Base-by-base conservation (phyloP, 1,140 invertebrate genomes). In the Drosophila lacertosa region DNA sequence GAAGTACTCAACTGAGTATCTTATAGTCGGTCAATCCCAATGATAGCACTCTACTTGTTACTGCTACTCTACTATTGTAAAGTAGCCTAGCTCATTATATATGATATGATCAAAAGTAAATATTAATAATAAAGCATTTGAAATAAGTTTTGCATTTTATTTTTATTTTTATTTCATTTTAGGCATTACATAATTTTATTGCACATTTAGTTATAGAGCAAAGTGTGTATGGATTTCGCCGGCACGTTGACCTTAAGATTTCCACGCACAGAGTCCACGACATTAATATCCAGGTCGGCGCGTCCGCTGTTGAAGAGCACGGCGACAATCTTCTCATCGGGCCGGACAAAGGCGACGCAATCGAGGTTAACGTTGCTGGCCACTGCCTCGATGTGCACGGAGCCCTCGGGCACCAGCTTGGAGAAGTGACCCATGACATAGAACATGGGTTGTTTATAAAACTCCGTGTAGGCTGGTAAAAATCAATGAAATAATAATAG, bases 361-460 rank as follows among this genome's bases (percentile, higher is more conserved):
- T 89, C 68, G 35, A 91, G 59, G 42, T 84, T 82, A 7, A 80
- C 51, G 22, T 81, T 86, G 13, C 75, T 79, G 32, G 71, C 60
- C 4, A 79, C 32, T 1, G 89, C 91, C 24, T 89, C 65, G 7
- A 94, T 91, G 1, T 93, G 92, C 1, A 90, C 51, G 0, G 96
- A 96, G 29, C 93, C 94, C 64, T 93, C 92, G 1, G 94, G 93
- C 18, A 97, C 92, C 76, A 97, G 96, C 92, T 96, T 97, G 18
- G 96, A 96, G 76, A 98, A 97, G 91, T 98, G 97, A 0, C 95
- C 96, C 77, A 98, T 92, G 3, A 93, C 94, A 90, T 98, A 98
- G 90, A 94, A 98, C 93, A 96, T 96, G 0, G 97, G 97, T 71
- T 98, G 96, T 80, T 97, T 97, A 81, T 96, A 97, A 88, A 98